Evolutionary conservation across 2,797 vertebrate genomes (phyloP), one percentile per base, ranked within the genome.

Genomic region (Cuniculus paca): DNA sequence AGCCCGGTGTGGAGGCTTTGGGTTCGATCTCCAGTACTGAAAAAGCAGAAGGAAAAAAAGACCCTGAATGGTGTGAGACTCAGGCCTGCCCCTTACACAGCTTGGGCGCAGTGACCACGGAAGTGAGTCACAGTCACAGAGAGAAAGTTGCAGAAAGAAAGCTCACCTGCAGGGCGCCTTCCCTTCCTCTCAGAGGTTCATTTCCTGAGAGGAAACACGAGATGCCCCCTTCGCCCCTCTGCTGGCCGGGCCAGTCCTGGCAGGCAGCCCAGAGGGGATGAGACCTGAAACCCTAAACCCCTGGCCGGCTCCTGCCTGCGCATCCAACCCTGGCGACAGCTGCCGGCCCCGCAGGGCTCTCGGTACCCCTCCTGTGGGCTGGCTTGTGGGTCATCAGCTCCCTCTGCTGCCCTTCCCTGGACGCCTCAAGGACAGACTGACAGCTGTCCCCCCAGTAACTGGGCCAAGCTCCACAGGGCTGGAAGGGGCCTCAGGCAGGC

Each of bases 161-260:
- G 14, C 84, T 9, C 16, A 2, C 6, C 52, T 16, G 2, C 2
- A 1, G 16, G 48, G 0, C 0, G 9, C 34, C 42, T 5, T 2
- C 24, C 72, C 16, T 56, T 45, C 36, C 39, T 24, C 68, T 28
- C 39, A 26, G 31, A n/a, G 17, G 13, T 26, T 68, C 54, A 8
- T 39, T 75, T 68, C n/a, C 78, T 95, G 5, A 72, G 50, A 54
- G 74, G 88, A 95, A 34, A 11, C 63, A 28, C 1, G 2, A n/a
- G 42, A 22, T 13, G 28, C 3, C 1, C 54, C 11, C n/a, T 13
- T 31, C 28, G 11, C 8, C 77, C 12, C 26, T 83, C 45, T 28
- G 11, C 14, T 2, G 7, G 2, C 39, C 78, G 45, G 54, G 28
- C 16, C 20, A 19, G n/a, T 39, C 24, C 70, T 19, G 13, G 31